Percentiles rank a stretch among this genome's conserved stretches.
phyloP scores from a whole-genome alignment of 2,888 invertebrate species.

The Rhamphomyia laevipes region DNA sequence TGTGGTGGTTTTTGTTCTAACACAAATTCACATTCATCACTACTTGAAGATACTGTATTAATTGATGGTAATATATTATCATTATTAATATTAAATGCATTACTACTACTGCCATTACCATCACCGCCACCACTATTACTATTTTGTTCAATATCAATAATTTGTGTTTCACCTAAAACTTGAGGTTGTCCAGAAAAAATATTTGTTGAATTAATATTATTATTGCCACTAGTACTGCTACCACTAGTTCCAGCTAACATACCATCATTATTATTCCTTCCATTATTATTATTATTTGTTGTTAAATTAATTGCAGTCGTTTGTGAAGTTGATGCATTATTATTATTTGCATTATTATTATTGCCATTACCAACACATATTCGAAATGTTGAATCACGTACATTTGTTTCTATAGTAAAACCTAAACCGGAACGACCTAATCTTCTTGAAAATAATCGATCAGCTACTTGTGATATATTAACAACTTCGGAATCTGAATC shows the following conservation, averaged over 20 bases:
- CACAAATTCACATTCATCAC: constrained; percentile 35
- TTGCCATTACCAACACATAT: neutral
- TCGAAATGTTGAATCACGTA: neutral
- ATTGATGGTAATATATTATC: neutral
- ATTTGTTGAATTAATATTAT: neutral
- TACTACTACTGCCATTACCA: no score
- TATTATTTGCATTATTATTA: neutral
- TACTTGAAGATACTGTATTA: constrained; percentile 19
- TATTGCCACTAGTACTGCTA: neutral
- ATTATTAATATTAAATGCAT: neutral
- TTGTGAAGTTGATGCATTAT: neutral
- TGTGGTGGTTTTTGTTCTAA: constrained; percentile 36
- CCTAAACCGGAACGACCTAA: constrained; percentile 7
- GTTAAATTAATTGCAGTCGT: neutral
- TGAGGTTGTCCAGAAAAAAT: constrained; percentile 3
- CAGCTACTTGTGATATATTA: neutral
- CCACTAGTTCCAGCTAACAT: neutral
- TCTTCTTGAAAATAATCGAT: neutral
- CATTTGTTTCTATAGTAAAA: neutral
- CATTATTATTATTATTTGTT: neutral
- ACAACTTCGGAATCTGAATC: constrained; percentile 19
- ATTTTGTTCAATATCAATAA: constrained; percentile 11
- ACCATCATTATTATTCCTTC: neutral
- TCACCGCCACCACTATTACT: neutral
- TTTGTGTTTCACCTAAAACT: constrained; percentile 8